These are phyloP conservation scores for Catharus minimus DNA, from an alignment of 2,113 vertebrate species.

Conservation along the genomic window DNA sequence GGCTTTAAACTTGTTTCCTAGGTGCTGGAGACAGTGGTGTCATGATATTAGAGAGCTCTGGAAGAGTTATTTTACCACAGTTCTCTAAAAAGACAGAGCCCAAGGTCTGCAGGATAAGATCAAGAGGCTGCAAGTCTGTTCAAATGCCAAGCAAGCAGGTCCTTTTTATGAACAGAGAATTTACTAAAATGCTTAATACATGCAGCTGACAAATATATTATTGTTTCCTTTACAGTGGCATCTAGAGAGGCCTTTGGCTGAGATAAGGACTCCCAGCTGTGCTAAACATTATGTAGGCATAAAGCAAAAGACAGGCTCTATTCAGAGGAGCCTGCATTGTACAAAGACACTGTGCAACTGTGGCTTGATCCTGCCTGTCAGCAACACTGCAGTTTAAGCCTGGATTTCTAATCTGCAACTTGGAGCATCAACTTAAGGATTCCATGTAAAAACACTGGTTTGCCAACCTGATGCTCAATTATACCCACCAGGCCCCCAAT, in stretches of 20 bases:
- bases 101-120: neutral
- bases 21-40: neutral
- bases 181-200: conserved; percentile 32
- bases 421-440: neutral
- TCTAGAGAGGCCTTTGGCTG: conserved; percentile 18
- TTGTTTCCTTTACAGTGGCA: conserved; percentile 23
- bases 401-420: neutral
- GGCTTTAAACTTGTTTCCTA: neutral
- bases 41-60: neutral
- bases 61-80: neutral
- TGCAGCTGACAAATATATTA: conserved; percentile 14
- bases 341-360: neutral
- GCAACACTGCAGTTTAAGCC: neutral
- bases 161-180: neutral
- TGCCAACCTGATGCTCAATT: neutral
- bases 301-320: neutral
- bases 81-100: neutral
- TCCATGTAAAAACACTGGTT: neutral
- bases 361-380: neutral
- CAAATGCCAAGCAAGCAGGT: neutral
- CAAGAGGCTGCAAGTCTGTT: neutral
- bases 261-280: conserved; percentile 45
- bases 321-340: neutral
- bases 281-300: conserved; percentile 14
- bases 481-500: neutral